Evolutionary conservation across 2,888 invertebrate species (phyloP), one percentile per base, ranked within the genome.

Genomic region (Mechanitis messenoides): DNA sequence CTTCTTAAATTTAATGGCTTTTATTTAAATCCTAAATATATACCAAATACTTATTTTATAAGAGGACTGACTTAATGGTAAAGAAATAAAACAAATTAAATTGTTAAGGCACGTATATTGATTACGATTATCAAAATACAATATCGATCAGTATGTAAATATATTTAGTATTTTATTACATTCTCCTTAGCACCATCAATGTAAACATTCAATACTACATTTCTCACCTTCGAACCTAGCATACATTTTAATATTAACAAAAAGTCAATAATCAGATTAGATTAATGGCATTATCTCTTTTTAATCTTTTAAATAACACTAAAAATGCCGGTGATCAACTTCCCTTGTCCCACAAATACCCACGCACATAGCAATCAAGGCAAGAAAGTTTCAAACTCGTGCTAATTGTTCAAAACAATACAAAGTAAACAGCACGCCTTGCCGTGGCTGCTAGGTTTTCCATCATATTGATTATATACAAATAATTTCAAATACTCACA

Each of bases 291-390:
- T 31, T 0, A 31, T 31, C 31, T 9, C 6, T 2, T 28, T 20
- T 20, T 20, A 20, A 20, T 20, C 35, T 35, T 35, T 35, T 35
- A 35, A 1, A 35, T 35, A 5, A 35, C 6, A 35, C 35, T 2
- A 35, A 20, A 20, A 50, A 31, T 31, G 28, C 31, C 50, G 31
- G 11, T 9, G 31, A 31, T 9, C 31, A 28, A 47, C 61, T 54
- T 60, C 62, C 80, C 68, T 74, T 72, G 72, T 75, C 81, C 80
- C 65, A 68, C 65, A 63, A 56, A 69, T 71, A 79, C 83, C 77
- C 73, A 64, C 73, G 66, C 58, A 81, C 89, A 82, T 89, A 90
- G 88, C 89, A 87, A 83, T 77, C 70, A 69, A 86, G 87, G 89
- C 89, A 90, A 89, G 79, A 75, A 55, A 59, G 46, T 47, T 60